Evolutionary conservation across 2,797 vertebrate genomes (phyloP), one percentile per base, ranked within the genome.

Genomic region (Schizopygopsis pylzovi): DNA sequence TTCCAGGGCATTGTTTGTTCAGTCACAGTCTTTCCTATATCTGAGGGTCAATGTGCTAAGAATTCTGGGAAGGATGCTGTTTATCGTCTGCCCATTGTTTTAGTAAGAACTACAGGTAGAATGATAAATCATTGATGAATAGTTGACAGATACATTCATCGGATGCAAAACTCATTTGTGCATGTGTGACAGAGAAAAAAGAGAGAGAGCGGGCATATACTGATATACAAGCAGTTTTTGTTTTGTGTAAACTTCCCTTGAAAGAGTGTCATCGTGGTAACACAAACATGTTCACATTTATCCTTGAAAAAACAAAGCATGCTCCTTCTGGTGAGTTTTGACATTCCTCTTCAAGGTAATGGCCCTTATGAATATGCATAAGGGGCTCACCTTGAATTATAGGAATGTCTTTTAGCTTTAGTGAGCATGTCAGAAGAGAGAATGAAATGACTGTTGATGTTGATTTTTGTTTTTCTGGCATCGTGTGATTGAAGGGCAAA

Each of bases 351-450:
- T 77, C 72, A 84, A 84, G 85, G 85, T 88, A 86, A 88, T 88
- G 78, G 84, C 81, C 73, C 84, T 90, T 75, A 86, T 86, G 75
- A 88, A 89, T 84, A 88, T 88, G 87, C 85, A 90, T 78, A 79
- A 85, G 83, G 83, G 85, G 84, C 84, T 89, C 88, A 88, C 85
- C 87, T 89, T 88, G 79, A 91, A 86, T 89, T 90, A 88, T 72
- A 76, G 82, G 84, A 72, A 80, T 67, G 76, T 87, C 84, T 81
- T 84, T 75, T 79, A 82, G 81, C 79, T 85, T 82, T 85, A 85
- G 73, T 25, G 83, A 83, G 76, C 81, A 82, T 43, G 61, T 78
- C 63, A 71, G 73, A 73, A 80, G 43, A 77, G 56, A 71, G 85
- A 86, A 79, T 68, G 59, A 89, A 91, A 87, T 70, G 79, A 77